Evolutionary conservation across 2,797 vertebrate genomes (phyloP), one percentile per base, ranked within the genome.

Genomic region (Mus caroli): DNA sequence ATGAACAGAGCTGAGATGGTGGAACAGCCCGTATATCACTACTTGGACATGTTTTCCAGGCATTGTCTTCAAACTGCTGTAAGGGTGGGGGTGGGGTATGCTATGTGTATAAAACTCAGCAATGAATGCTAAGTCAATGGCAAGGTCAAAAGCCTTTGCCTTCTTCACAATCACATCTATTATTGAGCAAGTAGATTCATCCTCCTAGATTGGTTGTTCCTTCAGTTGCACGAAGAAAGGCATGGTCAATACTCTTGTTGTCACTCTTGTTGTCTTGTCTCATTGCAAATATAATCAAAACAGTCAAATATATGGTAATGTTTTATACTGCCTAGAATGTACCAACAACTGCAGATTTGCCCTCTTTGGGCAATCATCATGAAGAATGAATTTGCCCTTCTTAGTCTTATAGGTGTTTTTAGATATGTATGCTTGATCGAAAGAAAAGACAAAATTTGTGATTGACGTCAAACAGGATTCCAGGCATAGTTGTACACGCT

Each of bases 401-500:
- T 60, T 87, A 90, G 2, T 71, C 73, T 22, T 43, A 15, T 34
- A 34, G 10, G 10, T 50, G 67, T 73, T 96, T 97, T 76, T 73
- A 92, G n/a, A n/a, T 88, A 79, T 43, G 7, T 87, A 58, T 24
- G 20, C 6, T 52, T 82, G 71, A 50, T 2, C 40, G 60, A 56
- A 58, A 14, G 17, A 37, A 24, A 80, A n/a, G 3, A 71, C 92
- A 94, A 69, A 13, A 82, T 40, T 2, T 84, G 14, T 92, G 28
- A 6, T 60, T 94, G 64, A 86, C 94, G 79, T 69, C 80, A 88
- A 82, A 90, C 6, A 60, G 60, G 88, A 14, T 78, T 8, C 8
- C 43, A 52, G 24, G 20, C 15, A 40, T 69, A 22, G 6, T 26
- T 31, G 14, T 52, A 14, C 77, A 40, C 19, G 28, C 50, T 54